phyloP scores from a whole-genome alignment of 2,797 vertebrate species.

The Vultur gryphus region DNA sequence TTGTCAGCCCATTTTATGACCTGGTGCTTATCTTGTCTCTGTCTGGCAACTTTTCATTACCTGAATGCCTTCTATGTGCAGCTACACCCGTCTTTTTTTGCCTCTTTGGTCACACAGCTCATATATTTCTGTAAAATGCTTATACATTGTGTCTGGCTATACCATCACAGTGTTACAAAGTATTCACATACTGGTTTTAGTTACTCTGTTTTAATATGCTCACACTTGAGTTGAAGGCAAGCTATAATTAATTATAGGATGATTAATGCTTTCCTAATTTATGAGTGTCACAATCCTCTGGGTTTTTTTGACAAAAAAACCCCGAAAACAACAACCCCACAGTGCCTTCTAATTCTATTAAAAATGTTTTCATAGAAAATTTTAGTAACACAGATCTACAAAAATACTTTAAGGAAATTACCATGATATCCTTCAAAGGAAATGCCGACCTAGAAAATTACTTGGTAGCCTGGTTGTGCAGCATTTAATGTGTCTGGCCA shows the following conservation, averaged over 20 bases:
- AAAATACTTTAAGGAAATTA: not conserved
- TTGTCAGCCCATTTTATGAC: not conserved
- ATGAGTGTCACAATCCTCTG: not conserved
- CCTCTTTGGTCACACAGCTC: not conserved
- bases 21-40: not conserved
- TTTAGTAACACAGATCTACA: not conserved
- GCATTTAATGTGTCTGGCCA: not conserved
- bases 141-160: not conserved
- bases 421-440: not conserved
- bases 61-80: not conserved
- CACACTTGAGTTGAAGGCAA: not conserved
- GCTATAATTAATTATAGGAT: not conserved
- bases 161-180: not conserved
- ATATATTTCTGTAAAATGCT: not conserved
- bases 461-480: not conserved
- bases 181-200: not conserved
- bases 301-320: not conserved
- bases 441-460: not conserved
- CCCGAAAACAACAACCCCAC: rapidly evolving
- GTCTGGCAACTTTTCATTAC: not conserved
- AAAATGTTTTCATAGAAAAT: not conserved
- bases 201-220: not conserved
- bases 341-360: not conserved
- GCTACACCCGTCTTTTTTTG: not conserved
- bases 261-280: not conserved